Percentiles rank a stretch among this genome's conserved stretches.
Evolutionary conservation across 2,888 invertebrate species (phyloP).

Genomic region (Eupithecia centaureata): DNA sequence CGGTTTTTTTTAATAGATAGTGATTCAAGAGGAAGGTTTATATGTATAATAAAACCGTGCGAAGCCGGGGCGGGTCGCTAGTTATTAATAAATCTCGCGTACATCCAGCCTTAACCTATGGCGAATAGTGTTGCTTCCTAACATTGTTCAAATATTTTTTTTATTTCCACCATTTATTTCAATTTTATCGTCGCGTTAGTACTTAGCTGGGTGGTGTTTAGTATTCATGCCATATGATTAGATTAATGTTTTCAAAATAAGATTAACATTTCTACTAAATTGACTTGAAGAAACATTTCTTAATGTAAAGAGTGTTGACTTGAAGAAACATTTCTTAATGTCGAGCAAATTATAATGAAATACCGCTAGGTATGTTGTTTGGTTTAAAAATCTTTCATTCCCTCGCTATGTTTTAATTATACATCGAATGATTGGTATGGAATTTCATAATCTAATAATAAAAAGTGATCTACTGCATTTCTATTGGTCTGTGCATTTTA

Average conservation of each 20-base stretch:
- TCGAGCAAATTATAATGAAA: too few species aligned
- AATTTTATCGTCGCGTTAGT: neutral
- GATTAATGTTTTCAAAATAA: neutral
- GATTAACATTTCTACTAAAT: neutral
- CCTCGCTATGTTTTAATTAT: neutral
- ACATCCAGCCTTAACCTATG: neutral
- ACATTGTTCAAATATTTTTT: neutral
- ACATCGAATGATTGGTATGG: neutral
- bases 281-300: too few species aligned
- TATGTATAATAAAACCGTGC: too few species aligned
- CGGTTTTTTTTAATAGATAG: too few species aligned
- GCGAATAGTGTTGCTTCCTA: neutral
- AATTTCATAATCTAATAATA: neutral
- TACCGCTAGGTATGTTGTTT: neutral
- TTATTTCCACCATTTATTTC: neutral
- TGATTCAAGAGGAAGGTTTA: too few species aligned
- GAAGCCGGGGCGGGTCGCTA: too few species aligned
- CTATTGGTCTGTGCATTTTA: neutral
- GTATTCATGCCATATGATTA: conserved; percentile 9
- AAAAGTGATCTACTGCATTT: conserved; percentile 1
- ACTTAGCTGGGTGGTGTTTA: neutral
- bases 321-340: too few species aligned
- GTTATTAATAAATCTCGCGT: neutral
- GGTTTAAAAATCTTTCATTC: neutral
- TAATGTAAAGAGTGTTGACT: too few species aligned